Evolutionary conservation across 1,140 invertebrate species (phyloP).

Genomic region (Bursaphelenchus mucronatus): DNA sequence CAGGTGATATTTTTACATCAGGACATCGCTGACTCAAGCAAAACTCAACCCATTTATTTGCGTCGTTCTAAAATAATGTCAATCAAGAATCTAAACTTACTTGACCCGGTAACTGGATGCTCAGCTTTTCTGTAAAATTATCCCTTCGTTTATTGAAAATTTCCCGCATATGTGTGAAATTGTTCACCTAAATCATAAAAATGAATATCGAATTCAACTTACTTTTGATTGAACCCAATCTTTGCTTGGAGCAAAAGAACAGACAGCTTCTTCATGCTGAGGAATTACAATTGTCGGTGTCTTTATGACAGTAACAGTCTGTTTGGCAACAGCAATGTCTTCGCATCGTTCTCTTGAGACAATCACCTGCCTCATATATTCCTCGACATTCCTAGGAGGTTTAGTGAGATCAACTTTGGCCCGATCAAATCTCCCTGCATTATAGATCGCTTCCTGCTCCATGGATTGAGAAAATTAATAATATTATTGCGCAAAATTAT

Average conservation of each 20-base stretch:
- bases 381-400: constrained; percentile 17
- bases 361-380: constrained; percentile 30
- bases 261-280: neutral
- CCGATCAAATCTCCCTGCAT: constrained; percentile 24
- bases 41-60: constrained; percentile 1
- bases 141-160: constrained; percentile 7
- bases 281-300: neutral
- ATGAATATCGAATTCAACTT: neutral
- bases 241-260: constrained; percentile 12
- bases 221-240: constrained; percentile 9
- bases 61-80: constrained; percentile 16
- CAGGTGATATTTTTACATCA: neutral
- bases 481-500: neutral
- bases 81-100: constrained; percentile 3
- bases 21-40: constrained; percentile 14
- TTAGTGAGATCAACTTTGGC: constrained; percentile 20
- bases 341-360: constrained; percentile 13
- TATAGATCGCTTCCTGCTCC: constrained; percentile 22
- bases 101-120: constrained; percentile 4
- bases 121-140: neutral
- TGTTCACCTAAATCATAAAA: constrained; percentile 1
- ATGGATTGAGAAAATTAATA: constrained; percentile 2
- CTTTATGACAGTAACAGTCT: constrained; percentile 24
- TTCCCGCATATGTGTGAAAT: constrained; percentile 13
- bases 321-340: constrained; percentile 22